Percentiles rank a stretch among this genome's conserved stretches.
Conservation (phyloP, 2,113 vertebrate species). For the Lycaon pictus region DNA sequence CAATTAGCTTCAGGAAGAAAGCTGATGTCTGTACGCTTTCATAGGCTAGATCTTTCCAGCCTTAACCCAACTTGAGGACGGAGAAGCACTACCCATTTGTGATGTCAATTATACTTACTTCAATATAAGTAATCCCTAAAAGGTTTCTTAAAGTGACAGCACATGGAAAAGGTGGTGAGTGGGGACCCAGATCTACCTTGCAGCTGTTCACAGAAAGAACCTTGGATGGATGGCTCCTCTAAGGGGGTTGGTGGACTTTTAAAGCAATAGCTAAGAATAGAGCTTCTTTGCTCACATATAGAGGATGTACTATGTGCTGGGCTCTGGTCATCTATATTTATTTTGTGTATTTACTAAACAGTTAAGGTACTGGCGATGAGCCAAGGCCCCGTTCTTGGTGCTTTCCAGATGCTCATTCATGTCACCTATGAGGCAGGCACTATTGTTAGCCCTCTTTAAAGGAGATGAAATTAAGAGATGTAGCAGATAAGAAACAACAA, state of each 20-base stretch:
- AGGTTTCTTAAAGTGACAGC: neutral
- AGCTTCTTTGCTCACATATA: neutral
- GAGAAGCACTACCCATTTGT: neutral
- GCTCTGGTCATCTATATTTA: neutral
- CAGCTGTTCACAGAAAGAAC: neutral
- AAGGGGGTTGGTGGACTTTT: neutral
- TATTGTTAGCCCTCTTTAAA: neutral
- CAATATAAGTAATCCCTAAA: neutral
- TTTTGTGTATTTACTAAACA: neutral
- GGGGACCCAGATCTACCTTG: neutral
- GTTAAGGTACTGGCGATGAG: neutral
- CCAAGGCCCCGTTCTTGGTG: neutral
- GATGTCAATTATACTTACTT: neutral
- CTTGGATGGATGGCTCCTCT: neutral
- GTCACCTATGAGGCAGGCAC: neutral
- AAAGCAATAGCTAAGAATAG: neutral
- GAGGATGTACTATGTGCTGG: neutral
- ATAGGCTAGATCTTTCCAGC: neutral
- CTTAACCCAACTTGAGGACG: neutral
- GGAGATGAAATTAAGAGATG: neutral
- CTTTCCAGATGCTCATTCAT: neutral
- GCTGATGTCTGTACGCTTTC: neutral
- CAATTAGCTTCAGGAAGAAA: neutral
- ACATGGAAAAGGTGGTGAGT: neutral
- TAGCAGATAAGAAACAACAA: neutral